Evolutionary conservation across 2,888 invertebrate genomes (phyloP).

Genomic region (Caenorhabditis angaria): DNA sequence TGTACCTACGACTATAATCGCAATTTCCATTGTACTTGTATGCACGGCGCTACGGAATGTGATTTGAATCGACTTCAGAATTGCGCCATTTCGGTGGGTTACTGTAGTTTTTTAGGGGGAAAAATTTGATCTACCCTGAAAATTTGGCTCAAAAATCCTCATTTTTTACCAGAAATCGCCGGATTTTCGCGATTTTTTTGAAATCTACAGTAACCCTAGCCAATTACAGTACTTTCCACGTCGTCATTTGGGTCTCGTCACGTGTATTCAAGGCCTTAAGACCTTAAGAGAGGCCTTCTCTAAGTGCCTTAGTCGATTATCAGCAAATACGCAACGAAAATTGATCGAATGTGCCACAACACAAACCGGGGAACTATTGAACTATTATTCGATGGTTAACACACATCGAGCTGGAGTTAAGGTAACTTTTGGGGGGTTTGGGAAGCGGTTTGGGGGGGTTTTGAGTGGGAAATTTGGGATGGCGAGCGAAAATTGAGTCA

Average conservation of each 20-base stretch:
- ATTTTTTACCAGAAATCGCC: too few relatives aligned
- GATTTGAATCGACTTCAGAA: slow-evolving; percentile 70
- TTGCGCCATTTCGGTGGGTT: slow-evolving; percentile 69
- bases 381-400: slow-evolving; percentile 71
- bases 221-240: slow-evolving; percentile 64
- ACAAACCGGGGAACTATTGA: slow-evolving; percentile 71
- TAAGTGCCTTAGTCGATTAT: slow-evolving; percentile 64
- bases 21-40: slow-evolving; percentile 68
- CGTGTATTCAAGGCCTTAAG: slow-evolving; percentile 67
- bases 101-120: background rate
- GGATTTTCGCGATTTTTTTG: too few relatives aligned
- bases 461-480: too few relatives aligned
- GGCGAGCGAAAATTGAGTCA: too few relatives aligned
- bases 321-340: slow-evolving; percentile 67
- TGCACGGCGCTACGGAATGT: slow-evolving; percentile 72
- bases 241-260: slow-evolving; percentile 68
- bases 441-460: too few relatives aligned
- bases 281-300: slow-evolving; percentile 68
- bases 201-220: too few relatives aligned
- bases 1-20: slow-evolving; percentile 69
- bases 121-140: background rate
- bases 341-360: slow-evolving; percentile 68
- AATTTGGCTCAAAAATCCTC: too few relatives aligned
- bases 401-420: slow-evolving; percentile 67
- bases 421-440: too few relatives aligned